Evolutionary conservation across 2,113 vertebrate species (phyloP), one percentile per base, ranked within the genome.

Genomic region (Mola mola): DNA sequence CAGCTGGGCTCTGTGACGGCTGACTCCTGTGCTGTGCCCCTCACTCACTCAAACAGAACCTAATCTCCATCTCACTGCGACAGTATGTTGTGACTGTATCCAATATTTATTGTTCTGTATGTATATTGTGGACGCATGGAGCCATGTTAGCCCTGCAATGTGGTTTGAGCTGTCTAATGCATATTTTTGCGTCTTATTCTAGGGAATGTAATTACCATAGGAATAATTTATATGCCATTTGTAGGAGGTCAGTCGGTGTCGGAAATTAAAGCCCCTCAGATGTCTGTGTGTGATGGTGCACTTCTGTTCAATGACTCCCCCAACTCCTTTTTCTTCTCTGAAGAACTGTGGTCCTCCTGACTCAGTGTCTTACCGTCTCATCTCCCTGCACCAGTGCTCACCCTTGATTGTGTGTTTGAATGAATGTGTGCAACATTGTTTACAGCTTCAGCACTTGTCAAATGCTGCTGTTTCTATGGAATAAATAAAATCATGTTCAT

Each of bases 171-270:
- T 92, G 90, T 91, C 88, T 89, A 91, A 92, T 47, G 82, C 82
- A 87, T 95, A 94, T 95, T 94, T 94, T 95, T 94, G 86, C 85
- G 37, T 92, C 82, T 83, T 71, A 82, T 93, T 93, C 77, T 79
- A 87, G 84, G 82, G 89, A 93, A 91, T 93, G 89, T 92, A 94
- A 88, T 91, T 92, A 93, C 90, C 90, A 92, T 88, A 90, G 90
- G 87, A 92, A 93, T 68, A 92, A 84, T 93, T 92, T 92, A 93
- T 94, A 93, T 50, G 51, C 44, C 42, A 24, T 52, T 47, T 68
- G 46, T 26, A 58, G 43, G 53, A 73, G 43, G 59, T 73, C 31
- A 33, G 43, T 49, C 7, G n/a, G 37, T 57, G 50, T 15, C 42
- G n/a, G n/a, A n/a, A n/a, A n/a, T n/a, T n/a, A n/a, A n/a, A n/a